Percentiles rank a stretch among this genome's conserved stretches.
Evolutionary conservation across 1,140 invertebrate genomes (phyloP).

Genomic region (Babylonia areolata): DNA sequence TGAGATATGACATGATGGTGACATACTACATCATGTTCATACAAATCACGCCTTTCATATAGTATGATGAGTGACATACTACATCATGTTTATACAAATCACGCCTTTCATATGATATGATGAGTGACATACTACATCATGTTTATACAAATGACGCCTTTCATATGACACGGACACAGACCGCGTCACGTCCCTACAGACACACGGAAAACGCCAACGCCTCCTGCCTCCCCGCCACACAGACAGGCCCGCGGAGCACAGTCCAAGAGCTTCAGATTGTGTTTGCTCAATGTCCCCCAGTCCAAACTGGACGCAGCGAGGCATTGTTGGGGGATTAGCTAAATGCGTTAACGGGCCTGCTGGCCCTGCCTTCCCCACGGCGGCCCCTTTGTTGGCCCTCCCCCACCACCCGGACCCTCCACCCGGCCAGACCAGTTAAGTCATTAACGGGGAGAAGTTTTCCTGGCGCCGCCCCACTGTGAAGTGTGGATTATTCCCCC

Average conservation of each 20-base stretch:
- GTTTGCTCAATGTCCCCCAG: constrained; percentile 27
- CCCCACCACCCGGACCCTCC: constrained; percentile 27
- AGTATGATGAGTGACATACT: no score
- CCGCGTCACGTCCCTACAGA: no score
- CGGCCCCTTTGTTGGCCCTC: constrained; percentile 36
- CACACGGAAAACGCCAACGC: no score
- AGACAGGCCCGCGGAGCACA: not conserved
- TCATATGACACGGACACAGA: no score
- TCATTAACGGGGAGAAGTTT: constrained; percentile 38
- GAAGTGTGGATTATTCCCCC: not conserved
- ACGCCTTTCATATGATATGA: no score
- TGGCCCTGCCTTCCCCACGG: constrained; percentile 6
- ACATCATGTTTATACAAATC: no score
- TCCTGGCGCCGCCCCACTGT: constrained; percentile 15
- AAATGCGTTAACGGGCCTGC: constrained; percentile 47
- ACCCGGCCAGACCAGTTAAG: constrained; percentile 37
- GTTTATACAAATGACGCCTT: no score
- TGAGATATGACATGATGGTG: no score
- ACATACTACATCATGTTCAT: no score
- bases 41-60: no score
- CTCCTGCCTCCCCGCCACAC: no score
- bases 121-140: no score
- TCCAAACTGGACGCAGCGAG: constrained; percentile 30
- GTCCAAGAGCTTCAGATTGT: constrained; percentile 24
- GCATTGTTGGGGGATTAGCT: constrained; percentile 42